Evolutionary conservation across 2,888 invertebrate genomes (phyloP).

Genomic region (Drosophila putrida): DNA sequence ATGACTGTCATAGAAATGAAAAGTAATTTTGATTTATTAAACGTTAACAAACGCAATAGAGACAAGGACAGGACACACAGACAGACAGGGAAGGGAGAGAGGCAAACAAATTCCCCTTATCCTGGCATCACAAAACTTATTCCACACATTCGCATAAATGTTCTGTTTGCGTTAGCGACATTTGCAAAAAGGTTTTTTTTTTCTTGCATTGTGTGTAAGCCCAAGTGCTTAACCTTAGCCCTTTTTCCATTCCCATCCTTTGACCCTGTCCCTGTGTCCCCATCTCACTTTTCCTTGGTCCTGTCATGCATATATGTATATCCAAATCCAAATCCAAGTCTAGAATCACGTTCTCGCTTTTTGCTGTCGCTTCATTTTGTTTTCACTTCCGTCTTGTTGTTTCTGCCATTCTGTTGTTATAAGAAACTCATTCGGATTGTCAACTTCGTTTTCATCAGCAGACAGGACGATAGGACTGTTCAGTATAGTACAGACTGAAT

Average conservation of each 20-base stretch:
- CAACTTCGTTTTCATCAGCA: conserved; percentile 79
- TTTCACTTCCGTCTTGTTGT: conserved; percentile 48
- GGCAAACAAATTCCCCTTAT: conserved; percentile 3
- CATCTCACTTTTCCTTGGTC: neutral
- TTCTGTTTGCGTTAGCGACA: conserved; percentile 58
- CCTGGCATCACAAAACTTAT: conserved; percentile 29
- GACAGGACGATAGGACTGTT: neutral
- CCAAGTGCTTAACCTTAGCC: conserved; percentile 67
- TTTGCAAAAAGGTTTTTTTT: conserved; percentile 38
- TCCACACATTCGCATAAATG: conserved; percentile 53
- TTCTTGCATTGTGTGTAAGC: conserved; percentile 29
- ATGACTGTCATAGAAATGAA: conserved; percentile 77
- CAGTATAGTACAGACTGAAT: neutral
- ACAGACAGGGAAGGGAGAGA: neutral
- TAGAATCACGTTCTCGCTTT: conserved; percentile 75
- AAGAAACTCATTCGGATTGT: conserved; percentile 80
- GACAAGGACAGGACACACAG: conserved; percentile 11
- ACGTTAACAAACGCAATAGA: conserved; percentile 56
- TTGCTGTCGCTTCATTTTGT: conserved; percentile 80
- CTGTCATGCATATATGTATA: conserved; percentile 4
- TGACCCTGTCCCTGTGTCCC: neutral
- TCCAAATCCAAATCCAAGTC: conserved; percentile 27
- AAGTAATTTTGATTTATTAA: conserved; percentile 84
- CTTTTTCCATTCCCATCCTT: conserved; percentile 13
- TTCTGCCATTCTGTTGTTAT: conserved; percentile 55